These are phyloP conservation scores for Nasua narica DNA, from an alignment of 2,797 vertebrate species.

Conservation along the genomic window DNA sequence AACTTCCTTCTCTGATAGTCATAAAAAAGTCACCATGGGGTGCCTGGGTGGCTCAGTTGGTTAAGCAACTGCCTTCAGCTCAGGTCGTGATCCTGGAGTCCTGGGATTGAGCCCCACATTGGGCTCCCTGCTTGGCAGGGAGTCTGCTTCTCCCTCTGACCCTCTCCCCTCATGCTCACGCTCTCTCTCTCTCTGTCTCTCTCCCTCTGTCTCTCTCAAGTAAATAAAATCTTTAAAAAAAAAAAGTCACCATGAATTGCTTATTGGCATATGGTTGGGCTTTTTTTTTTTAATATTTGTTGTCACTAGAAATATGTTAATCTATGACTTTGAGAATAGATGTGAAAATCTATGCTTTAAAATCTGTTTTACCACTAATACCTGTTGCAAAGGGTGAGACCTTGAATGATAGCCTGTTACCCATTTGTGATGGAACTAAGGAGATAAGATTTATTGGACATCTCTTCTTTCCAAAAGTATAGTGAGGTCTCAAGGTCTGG, in stretches of 20 bases:
- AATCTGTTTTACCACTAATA: neutral
- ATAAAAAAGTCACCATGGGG: neutral
- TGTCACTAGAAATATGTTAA: conserved; percentile 23
- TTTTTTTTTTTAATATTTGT: conserved; percentile 8
- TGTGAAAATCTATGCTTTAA: conserved; percentile 7
- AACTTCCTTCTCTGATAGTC: conserved; percentile 7
- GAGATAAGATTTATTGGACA: neutral
- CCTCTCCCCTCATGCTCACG: too few species aligned
- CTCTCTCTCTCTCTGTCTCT: too few species aligned
- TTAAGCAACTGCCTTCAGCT: too few species aligned
- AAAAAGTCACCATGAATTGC: neutral
- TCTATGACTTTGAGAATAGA: neutral
- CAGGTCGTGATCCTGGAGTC: too few species aligned
- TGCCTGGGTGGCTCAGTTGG: too few species aligned
- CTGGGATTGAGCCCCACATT: too few species aligned
- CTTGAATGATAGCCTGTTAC: neutral
- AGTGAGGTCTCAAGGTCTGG: neutral
- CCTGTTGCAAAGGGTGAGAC: neutral
- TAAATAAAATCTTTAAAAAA: too few species aligned
- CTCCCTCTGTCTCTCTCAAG: too few species aligned
- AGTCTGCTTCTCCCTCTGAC: too few species aligned
- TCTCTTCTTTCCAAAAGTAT: conserved; percentile 2
- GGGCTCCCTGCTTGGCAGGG: too few species aligned
- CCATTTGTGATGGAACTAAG: neutral
- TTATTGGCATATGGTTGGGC: neutral